Evolutionary conservation across 2,888 invertebrate species (phyloP).

Genomic region (Gastracanthus pulcherrimus): DNA sequence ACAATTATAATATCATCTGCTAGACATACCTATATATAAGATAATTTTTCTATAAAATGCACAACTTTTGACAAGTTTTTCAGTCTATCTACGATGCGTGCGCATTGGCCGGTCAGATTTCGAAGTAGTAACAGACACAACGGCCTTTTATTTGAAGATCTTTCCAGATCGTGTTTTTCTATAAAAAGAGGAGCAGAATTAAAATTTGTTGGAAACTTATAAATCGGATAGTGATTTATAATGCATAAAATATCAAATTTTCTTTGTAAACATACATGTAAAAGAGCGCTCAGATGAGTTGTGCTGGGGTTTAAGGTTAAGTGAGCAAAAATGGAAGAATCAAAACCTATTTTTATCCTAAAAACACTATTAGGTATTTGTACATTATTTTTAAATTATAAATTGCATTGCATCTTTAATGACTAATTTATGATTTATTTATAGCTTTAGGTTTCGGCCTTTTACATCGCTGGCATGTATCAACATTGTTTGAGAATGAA

Average conservation of each 20-base stretch:
- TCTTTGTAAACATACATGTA: not conserved
- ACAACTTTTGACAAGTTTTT: too few species aligned
- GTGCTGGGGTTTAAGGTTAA: slow-evolving; percentile 17
- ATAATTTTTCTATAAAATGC: too few species aligned
- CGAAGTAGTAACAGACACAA: not conserved
- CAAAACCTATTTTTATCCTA: slow-evolving; percentile 7
- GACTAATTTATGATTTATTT: slow-evolving; percentile 60
- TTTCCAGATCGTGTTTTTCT: not conserved
- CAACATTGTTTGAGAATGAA: slow-evolving; percentile 88
- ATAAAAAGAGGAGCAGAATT: not conserved
- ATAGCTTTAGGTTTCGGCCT: slow-evolving; percentile 82
- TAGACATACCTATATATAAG: too few species aligned
- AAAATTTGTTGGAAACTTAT: not conserved
- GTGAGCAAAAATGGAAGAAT: slow-evolving; percentile 11
- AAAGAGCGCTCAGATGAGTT: too few species aligned
- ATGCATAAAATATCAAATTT: slow-evolving; percentile 11
- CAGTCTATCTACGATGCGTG: too few species aligned
- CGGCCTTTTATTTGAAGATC: not conserved
- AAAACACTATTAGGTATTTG: slow-evolving; percentile 38
- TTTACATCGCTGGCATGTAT: slow-evolving; percentile 84
- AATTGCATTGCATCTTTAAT: not conserved
- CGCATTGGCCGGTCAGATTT: too few species aligned
- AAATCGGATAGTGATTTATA: not conserved
- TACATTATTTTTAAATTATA: not conserved
- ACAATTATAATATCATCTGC: too few species aligned